Evolutionary conservation across 2,888 invertebrate species (phyloP), one percentile per base, ranked within the genome.

Genomic region (Exephanes ischioxanthus): DNA sequence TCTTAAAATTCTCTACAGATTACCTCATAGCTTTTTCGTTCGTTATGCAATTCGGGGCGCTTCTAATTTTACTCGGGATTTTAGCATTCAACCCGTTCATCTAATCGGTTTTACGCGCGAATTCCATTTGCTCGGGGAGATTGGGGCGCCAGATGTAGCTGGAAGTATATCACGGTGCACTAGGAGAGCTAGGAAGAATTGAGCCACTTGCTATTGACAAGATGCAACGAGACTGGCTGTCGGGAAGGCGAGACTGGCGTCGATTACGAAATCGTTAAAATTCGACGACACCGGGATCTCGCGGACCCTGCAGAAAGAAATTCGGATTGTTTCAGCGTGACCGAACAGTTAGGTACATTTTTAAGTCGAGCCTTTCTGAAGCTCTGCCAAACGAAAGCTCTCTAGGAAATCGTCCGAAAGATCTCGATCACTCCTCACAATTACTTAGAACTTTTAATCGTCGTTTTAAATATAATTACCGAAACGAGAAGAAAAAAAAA

Each of bases 61-160:
- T 33, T 63, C 63, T 76, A 79, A 83, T 80, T 70, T 80, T 53
- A 63, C 63, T 19, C 73, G 33, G 1, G 30, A 26, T 16, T 33
- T 63, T 19, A 19, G 22, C 61, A 72, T 80, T 76, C 78, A 71
- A 80, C 77, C 77, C 68, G 14, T 73, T 80, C 77, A 16, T 73
- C 67, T 72, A 80, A 86, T 86, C 85, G 63, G 55, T 77, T 80
- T 86, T 80, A 86, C 77, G 83, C 80, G 66, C 41, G 58, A 55
- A 77, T 83, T 80, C 85, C 85, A 86, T 86, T 86, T 83, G 48
- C 45, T 41, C 37, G 63, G 45, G 72, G 33, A 61, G 77, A 33
- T 73, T 37, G n/a, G 26, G 53, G 22, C 45, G 53, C n/a, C 67
- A 26, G 77, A 77, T 67, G 19, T 41, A 3, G 53, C 41, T 41